phyloP scores from a whole-genome alignment of 37 sponge, comb jelly and placozoan genomes.

The Aphrocallistes beatrix region DNA sequence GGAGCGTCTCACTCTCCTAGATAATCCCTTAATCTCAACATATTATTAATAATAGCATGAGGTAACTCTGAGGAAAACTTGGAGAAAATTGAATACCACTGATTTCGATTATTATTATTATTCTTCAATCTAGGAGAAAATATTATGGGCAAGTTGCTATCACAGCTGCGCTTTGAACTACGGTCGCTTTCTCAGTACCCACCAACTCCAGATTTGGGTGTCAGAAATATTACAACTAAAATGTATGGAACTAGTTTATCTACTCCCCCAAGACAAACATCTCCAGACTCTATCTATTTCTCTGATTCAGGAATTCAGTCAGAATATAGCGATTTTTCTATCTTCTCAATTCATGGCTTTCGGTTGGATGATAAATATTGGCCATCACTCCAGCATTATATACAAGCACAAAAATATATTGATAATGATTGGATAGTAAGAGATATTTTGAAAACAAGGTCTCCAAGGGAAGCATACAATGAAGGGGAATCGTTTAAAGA shows the following conservation, averaged over 20 bases:
- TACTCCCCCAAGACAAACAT: no score
- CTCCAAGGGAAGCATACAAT: background rate
- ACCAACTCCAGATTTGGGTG: no score
- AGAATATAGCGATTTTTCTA: background rate
- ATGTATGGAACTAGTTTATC: no score
- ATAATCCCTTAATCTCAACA: no score
- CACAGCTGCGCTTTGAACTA: background rate
- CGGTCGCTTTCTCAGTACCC: no score
- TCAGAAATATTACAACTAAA: no score
- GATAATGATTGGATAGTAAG: background rate
- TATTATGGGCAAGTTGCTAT: background rate
- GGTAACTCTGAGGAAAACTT: no score
- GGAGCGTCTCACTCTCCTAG: no score
- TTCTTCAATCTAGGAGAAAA: background rate
- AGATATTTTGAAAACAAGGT: background rate
- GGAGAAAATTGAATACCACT: no score
- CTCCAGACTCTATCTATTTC: background rate
- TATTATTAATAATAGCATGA: no score
- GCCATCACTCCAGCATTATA: background rate
- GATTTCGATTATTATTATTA: no score
- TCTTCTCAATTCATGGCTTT: background rate
- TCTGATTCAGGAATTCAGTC: background rate
- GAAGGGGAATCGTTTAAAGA: no score
- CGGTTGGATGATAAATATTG: background rate
- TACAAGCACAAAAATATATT: background rate